phyloP scores from a whole-genome alignment of 2,113 vertebrate genomes.

The Rhinopithecus roxellana region DNA sequence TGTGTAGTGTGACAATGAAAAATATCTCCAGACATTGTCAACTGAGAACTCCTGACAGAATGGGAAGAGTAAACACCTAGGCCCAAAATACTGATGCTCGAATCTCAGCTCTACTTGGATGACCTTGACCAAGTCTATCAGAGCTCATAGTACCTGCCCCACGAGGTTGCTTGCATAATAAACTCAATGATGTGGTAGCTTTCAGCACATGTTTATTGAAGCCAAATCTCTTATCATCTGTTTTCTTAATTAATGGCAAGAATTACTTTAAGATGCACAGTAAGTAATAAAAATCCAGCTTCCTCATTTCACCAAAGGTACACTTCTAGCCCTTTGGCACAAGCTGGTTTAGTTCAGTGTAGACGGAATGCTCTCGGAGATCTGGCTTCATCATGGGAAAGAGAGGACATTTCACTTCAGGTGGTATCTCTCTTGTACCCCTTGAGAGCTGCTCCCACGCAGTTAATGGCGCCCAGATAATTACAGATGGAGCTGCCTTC shows the following conservation, averaged over 20 bases:
- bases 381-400: background rate
- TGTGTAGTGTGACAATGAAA: background rate
- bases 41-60: fast-evolving
- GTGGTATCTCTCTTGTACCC: background rate
- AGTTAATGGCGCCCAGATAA: constrained; percentile 10
- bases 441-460: background rate
- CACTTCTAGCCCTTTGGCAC: background rate
- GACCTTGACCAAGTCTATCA: background rate
- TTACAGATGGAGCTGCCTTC: background rate
- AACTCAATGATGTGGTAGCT: fast-evolving
- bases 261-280: fast-evolving
- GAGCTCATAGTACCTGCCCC: fast-evolving
- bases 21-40: background rate
- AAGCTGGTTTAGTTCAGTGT: background rate
- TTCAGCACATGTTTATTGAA: fast-evolving
- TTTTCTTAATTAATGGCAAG: background rate
- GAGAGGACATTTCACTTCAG: background rate
- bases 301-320: background rate
- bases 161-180: fast-evolving
- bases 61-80: too few relatives aligned
- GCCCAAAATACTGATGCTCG: too few relatives aligned
- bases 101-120: background rate
- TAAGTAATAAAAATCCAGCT: background rate
- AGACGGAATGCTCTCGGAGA: fast-evolving
- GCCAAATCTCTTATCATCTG: background rate